Evolutionary conservation across 1,140 invertebrate species (phyloP).

Genomic region (Aphelinus atriplicis): DNA sequence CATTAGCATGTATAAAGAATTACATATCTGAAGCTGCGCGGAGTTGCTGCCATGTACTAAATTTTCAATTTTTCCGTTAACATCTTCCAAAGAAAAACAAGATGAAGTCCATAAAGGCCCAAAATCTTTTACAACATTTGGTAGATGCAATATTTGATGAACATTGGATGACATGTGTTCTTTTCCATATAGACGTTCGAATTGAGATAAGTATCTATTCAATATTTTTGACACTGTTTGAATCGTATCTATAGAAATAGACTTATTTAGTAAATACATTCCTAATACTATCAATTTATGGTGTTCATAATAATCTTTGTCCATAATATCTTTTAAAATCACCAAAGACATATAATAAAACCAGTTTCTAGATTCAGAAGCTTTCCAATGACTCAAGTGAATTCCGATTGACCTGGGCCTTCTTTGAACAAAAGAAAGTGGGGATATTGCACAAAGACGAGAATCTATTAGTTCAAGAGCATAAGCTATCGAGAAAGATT

Average conservation of each 20-base stretch:
- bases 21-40: conserved; percentile 8
- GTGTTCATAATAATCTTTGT: conserved; percentile 24
- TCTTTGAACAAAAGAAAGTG: conserved; percentile 37
- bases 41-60: conserved; percentile 5
- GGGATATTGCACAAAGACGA: conserved; percentile 11
- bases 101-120: neutral
- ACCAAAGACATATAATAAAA: conserved; percentile 38
- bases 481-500: conserved; percentile 33
- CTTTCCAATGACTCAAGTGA: conserved; percentile 37
- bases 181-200: neutral
- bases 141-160: neutral
- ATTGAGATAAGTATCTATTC: neutral
- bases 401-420: conserved; percentile 22
- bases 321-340: conserved; percentile 27
- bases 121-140: neutral
- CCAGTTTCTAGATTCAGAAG: conserved; percentile 33
- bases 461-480: neutral
- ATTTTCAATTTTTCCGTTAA: conserved; percentile 11
- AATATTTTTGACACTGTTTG: neutral
- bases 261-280: conserved; percentile 24
- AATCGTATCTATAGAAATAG: conserved; percentile 16
- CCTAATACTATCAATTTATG: conserved; percentile 26
- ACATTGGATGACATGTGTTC: neutral
- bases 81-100: conserved; percentile 1
- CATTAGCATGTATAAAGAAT: neutral